These are phyloP conservation scores for Tethya wilhelma DNA, from an alignment of 37 sponge, comb jelly and placozoan species.

Conservation along the genomic window DNA sequence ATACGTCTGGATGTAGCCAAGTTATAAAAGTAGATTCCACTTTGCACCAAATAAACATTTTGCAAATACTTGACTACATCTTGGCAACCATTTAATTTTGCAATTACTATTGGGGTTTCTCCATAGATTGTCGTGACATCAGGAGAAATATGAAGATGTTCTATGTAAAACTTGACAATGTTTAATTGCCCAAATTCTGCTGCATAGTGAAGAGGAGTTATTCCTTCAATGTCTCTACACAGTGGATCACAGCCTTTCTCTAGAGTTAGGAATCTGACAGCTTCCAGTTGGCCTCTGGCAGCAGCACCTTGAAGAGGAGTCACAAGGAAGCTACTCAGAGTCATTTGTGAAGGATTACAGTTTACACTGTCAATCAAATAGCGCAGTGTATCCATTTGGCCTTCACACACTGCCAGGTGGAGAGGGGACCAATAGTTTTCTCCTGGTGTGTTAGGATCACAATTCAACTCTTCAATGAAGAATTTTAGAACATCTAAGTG, in stretches of 20 bases:
- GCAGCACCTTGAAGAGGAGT: slow-evolving; percentile 22
- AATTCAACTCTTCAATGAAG: neutral
- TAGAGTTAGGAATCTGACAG: neutral
- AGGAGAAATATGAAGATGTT: neutral
- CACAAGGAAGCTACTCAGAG: no score
- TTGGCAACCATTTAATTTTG: no score
- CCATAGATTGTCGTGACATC: no score
- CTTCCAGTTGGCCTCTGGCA: neutral
- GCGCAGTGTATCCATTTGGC: neutral
- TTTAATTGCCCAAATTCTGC: slow-evolving; percentile 6
- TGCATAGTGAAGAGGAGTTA: slow-evolving; percentile 7
- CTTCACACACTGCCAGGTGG: neutral
- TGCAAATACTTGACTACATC: no score
- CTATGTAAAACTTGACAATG: slow-evolving; percentile 9
- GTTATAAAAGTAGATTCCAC: no score
- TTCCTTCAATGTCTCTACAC: neutral
- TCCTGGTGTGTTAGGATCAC: neutral
- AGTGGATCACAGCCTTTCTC: neutral
- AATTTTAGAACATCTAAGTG: slow-evolving; percentile 6
- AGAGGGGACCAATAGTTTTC: neutral
- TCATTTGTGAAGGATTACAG: no score
- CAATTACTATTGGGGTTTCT: no score
- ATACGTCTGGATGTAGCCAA: no score
- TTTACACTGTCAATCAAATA: neutral
- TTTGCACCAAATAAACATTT: no score